Base-by-base conservation (phyloP, 2,888 invertebrate genomes). In the Lasioglossum figueresi region DNA sequence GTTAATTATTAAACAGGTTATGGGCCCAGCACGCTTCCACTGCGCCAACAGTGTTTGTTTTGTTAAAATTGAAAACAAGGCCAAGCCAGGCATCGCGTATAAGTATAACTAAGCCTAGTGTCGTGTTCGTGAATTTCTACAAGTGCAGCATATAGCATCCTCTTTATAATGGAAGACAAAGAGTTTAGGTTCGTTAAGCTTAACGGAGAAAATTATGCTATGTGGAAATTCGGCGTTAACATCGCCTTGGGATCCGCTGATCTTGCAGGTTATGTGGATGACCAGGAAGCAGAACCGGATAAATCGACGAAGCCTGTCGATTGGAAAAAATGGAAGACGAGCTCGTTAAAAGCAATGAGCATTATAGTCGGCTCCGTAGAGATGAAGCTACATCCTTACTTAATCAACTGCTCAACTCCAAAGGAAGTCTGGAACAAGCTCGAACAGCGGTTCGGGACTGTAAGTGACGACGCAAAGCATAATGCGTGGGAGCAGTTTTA, bases 401-500 rank as follows among this genome's bases (percentile, higher is more conserved):
- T 84, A n/a, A 59, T 84, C 10, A 84, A 84, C 52, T 84, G 84
- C 14, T 23, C 14, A 12, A 78, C 78, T 8, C 80, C 80, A 2
- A 43, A 78, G 52, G 43, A 72, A 4, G 79, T 86, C 1, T 88
- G 86, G 87, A 31, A 83, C 5, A 87, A 88, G 56, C 71, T 87
- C 40, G 14, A 63, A 86, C 23, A 66, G 66, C 14, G 83, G 52
- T 88, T 80, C 34, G 84, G 85, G 23, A 81, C 85, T n/a, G 72
- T 79, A 23, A 88, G 75, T 31, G 85, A 85, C 2, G 83, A 86
- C 63, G 78, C 76, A 5, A 86, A 83, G 40, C 84, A 88, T 19
- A 68, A 45, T 48, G 48, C 56, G 4, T 88, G 86, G 83, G 77
- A 87, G 77, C 66, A 84, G 31, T 88, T 84, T 37, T 87, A 83